Evolutionary conservation across 1,140 invertebrate genomes (phyloP).

Genomic region (Goniozus legneri): DNA sequence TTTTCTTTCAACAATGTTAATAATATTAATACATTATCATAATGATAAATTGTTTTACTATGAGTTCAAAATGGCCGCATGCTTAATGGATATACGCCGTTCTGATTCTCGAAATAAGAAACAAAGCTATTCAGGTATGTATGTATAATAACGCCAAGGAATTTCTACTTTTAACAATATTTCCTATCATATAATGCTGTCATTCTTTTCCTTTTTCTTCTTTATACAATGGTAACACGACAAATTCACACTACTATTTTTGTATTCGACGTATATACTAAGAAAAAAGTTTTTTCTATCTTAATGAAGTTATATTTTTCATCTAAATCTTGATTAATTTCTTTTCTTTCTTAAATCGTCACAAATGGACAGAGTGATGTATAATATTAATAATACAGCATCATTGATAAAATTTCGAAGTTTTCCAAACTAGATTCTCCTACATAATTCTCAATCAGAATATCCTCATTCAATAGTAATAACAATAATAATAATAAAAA

Average conservation of each 20-base stretch:
- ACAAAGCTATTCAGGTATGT: constrained; percentile 18
- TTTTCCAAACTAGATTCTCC: no score
- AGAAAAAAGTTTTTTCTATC: constrained; percentile 15
- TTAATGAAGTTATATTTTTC: no score
- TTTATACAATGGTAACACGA: no score
- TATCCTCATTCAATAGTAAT: no score
- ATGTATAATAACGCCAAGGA: constrained; percentile 30
- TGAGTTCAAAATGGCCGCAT: constrained; percentile 31
- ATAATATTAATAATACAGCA: no score
- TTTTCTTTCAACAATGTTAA: constrained; percentile 40
- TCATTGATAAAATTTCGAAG: no score
- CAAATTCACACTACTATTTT: no score
- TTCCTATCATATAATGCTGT: constrained; percentile 13
- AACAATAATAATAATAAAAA: no score
- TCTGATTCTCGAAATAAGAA: constrained; percentile 20
- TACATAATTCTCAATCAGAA: no score
- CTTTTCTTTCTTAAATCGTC: no score
- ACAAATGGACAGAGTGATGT: no score
- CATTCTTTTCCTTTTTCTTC: neutral
- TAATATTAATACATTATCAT: constrained; percentile 37
- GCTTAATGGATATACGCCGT: constrained; percentile 23
- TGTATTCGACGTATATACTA: neutral
- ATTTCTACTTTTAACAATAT: no score
- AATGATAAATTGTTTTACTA: constrained; percentile 20
- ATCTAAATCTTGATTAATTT: constrained; percentile 10